These are phyloP conservation scores for Galeopterus variegatus DNA, from an alignment of 2,113 vertebrate species.

Conservation along the genomic window DNA sequence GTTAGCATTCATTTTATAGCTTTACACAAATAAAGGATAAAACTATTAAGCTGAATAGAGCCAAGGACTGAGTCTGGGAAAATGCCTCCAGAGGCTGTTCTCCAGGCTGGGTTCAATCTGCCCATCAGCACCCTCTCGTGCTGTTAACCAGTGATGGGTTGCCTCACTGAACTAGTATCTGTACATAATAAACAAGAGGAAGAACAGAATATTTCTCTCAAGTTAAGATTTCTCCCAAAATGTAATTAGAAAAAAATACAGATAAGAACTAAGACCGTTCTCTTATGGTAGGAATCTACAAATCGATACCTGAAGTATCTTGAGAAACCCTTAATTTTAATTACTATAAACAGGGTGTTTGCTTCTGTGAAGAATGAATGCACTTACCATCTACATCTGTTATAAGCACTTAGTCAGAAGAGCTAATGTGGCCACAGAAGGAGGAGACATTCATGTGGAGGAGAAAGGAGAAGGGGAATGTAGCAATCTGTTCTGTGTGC, in stretches of 20 bases:
- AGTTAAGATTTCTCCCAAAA: conserved; percentile 29
- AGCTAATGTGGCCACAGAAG: neutral
- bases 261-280: neutral
- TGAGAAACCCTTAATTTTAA: neutral
- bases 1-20: neutral
- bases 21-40: neutral
- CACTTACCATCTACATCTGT: neutral
- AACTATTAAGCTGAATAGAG: neutral
- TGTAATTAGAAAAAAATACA: neutral
- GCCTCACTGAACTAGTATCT: neutral
- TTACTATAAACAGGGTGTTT: neutral
- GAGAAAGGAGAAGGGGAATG: neutral
- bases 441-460: neutral
- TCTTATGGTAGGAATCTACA: neutral
- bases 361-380: neutral
- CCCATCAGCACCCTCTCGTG: neutral
- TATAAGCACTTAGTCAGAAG: neutral
- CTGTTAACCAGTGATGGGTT: neutral
- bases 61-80: neutral
- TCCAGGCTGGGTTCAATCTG: neutral
- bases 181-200: neutral
- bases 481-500: neutral
- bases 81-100: neutral
- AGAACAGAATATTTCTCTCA: neutral
- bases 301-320: neutral